Conservation (phyloP, 2,888 invertebrate species). For the Acanthacorydalis orientalis region DNA sequence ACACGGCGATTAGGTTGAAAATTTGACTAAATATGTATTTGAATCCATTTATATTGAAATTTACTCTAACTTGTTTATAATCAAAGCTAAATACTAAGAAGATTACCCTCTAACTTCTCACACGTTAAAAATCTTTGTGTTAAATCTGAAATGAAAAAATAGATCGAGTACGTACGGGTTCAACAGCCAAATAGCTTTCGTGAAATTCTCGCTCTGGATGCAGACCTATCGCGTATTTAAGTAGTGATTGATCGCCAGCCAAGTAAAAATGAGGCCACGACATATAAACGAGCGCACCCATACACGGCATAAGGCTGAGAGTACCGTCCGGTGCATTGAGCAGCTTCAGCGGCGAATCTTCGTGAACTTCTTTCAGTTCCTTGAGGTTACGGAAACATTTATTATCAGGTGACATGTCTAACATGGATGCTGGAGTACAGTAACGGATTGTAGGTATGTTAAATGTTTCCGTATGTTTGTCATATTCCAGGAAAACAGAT, state of each 20-base stretch:
- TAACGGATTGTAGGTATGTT: slow-evolving; percentile 33
- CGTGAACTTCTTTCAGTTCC: slow-evolving; percentile 20
- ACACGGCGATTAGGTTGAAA: no score
- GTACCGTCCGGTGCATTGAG: slow-evolving; percentile 29
- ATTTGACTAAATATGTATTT: no score
- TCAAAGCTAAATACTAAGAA: no score
- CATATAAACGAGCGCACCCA: slow-evolving; percentile 41
- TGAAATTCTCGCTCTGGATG: slow-evolving; percentile 35
- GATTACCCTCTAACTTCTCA: no score
- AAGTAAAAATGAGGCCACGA: slow-evolving; percentile 51
- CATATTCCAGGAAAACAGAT: slow-evolving; percentile 28
- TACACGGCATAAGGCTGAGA: slow-evolving; percentile 32
- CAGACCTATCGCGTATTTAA: slow-evolving; percentile 34
- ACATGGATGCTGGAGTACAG: slow-evolving; percentile 24
- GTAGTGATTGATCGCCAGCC: slow-evolving; percentile 30
- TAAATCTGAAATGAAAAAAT: no score
- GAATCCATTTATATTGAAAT: no score
- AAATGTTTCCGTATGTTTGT: slow-evolving; percentile 23
- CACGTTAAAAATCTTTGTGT: no score
- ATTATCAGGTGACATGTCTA: slow-evolving; percentile 29
- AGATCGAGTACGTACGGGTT: slow-evolving; percentile 40
- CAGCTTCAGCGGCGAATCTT: slow-evolving; percentile 30
- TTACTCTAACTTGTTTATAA: no score
- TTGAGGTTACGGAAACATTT: slow-evolving; percentile 30
- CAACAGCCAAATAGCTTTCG: slow-evolving; percentile 38